A percentile compares a stretch with the other conserved stretches of the same genome.
Conservation (phyloP, 2,113 vertebrate species). For the Callorhinus ursinus region DNA sequence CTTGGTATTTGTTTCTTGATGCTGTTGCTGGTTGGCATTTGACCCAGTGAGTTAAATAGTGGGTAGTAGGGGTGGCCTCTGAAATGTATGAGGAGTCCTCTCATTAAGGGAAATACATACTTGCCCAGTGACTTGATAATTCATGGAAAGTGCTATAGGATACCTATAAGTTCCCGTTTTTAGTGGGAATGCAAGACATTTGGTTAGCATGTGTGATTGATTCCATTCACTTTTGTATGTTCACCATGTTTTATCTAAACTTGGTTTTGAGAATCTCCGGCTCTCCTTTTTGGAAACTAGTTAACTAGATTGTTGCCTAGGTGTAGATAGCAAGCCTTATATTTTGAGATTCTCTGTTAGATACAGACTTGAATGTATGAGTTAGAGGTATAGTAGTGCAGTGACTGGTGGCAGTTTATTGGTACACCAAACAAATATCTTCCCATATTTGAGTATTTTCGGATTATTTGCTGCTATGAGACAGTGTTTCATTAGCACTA, state of each 20-base stretch:
- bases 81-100: background rate
- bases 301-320: background rate
- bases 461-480: background rate
- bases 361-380: background rate
- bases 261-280: background rate
- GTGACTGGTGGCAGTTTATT: background rate
- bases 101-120: background rate
- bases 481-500: background rate
- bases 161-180: background rate
- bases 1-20: background rate
- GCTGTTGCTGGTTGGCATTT: background rate
- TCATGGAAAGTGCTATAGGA: background rate
- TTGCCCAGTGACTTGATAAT: background rate
- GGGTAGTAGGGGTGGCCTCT: background rate
- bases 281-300: background rate
- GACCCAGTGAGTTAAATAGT: background rate
- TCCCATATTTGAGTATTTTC: background rate
- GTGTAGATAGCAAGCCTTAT: background rate
- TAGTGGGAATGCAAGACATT: background rate
- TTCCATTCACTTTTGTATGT: background rate
- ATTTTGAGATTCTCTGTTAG: background rate
- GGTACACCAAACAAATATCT: background rate
- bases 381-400: background rate
- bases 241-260: background rate
- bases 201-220: background rate